phyloP scores from a whole-genome alignment of 1,140 invertebrate species.

The Pogonomyrmex californicus region DNA sequence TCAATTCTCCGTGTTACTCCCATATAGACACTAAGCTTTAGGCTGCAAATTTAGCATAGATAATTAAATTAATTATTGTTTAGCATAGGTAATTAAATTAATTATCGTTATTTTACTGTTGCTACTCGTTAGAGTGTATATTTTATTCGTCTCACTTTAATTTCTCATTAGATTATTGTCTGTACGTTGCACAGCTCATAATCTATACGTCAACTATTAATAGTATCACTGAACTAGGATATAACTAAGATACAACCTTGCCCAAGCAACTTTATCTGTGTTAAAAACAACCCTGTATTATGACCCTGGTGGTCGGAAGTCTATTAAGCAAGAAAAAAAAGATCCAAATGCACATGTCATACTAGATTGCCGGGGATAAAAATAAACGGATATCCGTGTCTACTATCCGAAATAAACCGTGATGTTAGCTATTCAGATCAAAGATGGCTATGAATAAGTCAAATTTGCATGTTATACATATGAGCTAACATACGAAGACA shows the following conservation, averaged over 20 bases:
- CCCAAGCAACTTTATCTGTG: constrained; percentile 60
- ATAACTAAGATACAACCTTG: constrained; percentile 44
- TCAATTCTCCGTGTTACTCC: constrained; percentile 11
- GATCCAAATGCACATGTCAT: constrained; percentile 40
- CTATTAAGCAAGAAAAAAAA: constrained; percentile 8
- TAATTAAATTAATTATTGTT: constrained; percentile 41
- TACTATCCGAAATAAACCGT: constrained; percentile 38
- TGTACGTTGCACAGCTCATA: constrained; percentile 45
- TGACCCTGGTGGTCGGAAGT: neutral
- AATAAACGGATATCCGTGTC: constrained; percentile 45
- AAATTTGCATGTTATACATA: constrained; percentile 61
- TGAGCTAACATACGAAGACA: constrained; percentile 31
- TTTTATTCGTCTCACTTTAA: constrained; percentile 55
- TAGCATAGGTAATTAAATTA: constrained; percentile 49
- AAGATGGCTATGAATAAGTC: constrained; percentile 56
- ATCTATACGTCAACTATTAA: constrained; percentile 49
- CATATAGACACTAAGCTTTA: constrained; percentile 49
- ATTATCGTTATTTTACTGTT: constrained; percentile 48
- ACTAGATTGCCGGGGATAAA: constrained; percentile 8
- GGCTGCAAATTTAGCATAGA: constrained; percentile 36
- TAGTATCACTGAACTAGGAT: constrained; percentile 25
- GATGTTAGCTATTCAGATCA: constrained; percentile 52
- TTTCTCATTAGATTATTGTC: constrained; percentile 45
- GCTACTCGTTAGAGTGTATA: constrained; percentile 32
- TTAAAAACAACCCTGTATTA: constrained; percentile 27